These are phyloP conservation scores for Lucilia sericata DNA, from an alignment of 1,140 invertebrate species.

Conservation along the genomic window DNA sequence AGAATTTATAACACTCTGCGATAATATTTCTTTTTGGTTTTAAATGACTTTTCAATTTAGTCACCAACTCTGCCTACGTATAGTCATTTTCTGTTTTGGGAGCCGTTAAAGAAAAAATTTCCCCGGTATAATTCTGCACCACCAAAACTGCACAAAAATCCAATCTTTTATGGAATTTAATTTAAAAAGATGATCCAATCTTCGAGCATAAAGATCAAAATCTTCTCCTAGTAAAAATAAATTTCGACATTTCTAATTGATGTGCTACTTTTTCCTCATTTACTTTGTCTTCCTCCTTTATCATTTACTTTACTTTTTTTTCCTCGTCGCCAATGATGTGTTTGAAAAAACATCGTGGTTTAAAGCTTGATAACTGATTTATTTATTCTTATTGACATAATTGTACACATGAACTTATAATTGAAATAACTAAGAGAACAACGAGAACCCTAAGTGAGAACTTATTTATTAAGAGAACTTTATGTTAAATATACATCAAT, in stretches of 20 bases:
- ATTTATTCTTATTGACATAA: background rate
- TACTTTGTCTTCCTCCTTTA: background rate
- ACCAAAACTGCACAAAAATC: background rate
- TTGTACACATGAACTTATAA: background rate
- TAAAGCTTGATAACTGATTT: background rate
- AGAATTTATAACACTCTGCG: slow-evolving; percentile 12
- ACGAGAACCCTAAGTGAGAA: background rate
- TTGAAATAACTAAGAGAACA: background rate
- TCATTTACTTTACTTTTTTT: background rate
- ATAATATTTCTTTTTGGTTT: slow-evolving; percentile 32
- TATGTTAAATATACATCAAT: background rate
- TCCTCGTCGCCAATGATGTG: background rate
- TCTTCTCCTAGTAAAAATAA: background rate
- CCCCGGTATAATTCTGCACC: background rate
- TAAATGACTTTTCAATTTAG: slow-evolving; percentile 1
- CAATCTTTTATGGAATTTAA: background rate
- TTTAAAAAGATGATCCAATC: background rate
- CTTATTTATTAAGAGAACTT: background rate
- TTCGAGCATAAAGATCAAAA: background rate
- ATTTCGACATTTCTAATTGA: background rate
- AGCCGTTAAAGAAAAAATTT: background rate
- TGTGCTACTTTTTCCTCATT: background rate
- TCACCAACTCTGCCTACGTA: slow-evolving; percentile 4
- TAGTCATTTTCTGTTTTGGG: background rate
- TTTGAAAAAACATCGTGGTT: background rate